phyloP scores from a whole-genome alignment of 2,113 vertebrate genomes.

The Sapayoa aenigma region DNA sequence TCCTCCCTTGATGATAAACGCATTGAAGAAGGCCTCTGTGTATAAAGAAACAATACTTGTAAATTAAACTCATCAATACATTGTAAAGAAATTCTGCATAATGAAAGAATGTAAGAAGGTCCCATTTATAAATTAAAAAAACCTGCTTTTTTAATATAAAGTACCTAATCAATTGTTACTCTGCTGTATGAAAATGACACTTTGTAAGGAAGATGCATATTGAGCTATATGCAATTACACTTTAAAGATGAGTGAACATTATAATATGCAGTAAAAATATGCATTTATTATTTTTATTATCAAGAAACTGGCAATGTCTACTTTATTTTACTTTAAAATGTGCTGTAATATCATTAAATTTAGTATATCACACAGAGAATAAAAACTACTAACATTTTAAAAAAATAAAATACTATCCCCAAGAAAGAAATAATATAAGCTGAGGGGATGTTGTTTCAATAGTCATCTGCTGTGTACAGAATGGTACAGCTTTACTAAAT shows the following conservation, averaged over 20 bases:
- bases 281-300: neutral
- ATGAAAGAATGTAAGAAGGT: neutral
- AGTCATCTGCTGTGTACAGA: neutral
- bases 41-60: neutral
- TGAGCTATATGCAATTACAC: neutral
- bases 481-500: neutral
- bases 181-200: neutral
- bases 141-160: neutral
- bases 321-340: neutral
- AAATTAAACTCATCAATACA: neutral
- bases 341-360: neutral
- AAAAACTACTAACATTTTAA: neutral
- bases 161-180: neutral
- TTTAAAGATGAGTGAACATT: neutral
- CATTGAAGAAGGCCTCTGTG: constrained; percentile 80
- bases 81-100: neutral
- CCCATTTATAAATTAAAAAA: neutral
- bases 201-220: neutral
- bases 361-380: neutral
- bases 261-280: neutral
- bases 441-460: neutral
- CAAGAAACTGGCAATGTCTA: neutral
- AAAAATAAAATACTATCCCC: neutral
- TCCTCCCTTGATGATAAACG: constrained; percentile 74
- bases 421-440: neutral